Evolutionary conservation across 1,140 invertebrate species (phyloP).

Genomic region (Portunus trituberculatus): DNA sequence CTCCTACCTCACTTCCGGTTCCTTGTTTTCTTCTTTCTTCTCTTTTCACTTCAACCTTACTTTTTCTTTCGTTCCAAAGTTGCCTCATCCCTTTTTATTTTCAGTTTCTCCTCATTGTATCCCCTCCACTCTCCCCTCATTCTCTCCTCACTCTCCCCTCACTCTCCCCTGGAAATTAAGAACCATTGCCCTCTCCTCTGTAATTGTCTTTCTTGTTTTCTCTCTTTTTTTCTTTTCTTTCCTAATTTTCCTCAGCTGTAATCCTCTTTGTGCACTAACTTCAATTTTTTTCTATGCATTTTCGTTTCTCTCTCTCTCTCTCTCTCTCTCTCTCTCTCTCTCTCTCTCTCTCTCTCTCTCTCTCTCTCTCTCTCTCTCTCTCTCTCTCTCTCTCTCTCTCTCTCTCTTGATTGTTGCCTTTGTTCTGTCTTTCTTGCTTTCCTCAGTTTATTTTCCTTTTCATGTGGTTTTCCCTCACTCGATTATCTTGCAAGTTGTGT

Average conservation of each 20-base stretch:
- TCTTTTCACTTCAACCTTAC: background rate
- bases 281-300: background rate
- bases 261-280: background rate
- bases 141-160: background rate
- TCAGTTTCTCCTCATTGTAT: background rate
- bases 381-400: background rate
- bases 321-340: conserved; percentile 33
- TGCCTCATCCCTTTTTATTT: background rate
- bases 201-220: background rate
- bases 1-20: background rate
- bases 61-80: background rate
- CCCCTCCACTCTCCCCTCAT: background rate
- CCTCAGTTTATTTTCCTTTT: background rate
- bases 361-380: conserved; percentile 47
- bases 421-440: background rate
- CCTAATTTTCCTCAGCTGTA: background rate
- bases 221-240: background rate
- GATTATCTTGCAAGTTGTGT: background rate
- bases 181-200: background rate
- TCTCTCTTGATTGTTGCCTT: background rate
- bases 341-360: conserved; percentile 46
- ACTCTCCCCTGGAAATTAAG: background rate
- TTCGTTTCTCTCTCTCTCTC: background rate
- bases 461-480: background rate
- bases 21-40: background rate